Conservation (phyloP, 2,797 vertebrate species). For the Acestrorhynchus altus region DNA sequence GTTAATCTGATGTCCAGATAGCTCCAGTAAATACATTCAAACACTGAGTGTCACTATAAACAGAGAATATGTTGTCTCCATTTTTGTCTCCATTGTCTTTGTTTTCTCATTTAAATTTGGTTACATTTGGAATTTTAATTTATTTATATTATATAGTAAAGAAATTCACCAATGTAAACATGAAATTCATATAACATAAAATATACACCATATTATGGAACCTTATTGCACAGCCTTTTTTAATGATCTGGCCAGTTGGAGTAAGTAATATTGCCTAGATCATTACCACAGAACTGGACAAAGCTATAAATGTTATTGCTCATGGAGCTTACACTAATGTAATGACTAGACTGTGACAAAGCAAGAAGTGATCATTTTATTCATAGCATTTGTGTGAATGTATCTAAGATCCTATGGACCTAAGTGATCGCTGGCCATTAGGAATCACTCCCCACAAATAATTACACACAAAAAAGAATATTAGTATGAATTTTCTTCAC, state of each 20-base stretch:
- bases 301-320: neutral
- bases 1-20: neutral
- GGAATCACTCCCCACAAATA: too few relatives aligned
- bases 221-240: too few relatives aligned
- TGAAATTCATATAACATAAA: too few relatives aligned
- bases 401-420: too few relatives aligned
- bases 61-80: neutral
- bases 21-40: neutral
- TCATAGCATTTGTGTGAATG: neutral
- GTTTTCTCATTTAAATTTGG: too few relatives aligned
- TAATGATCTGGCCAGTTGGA: too few relatives aligned
- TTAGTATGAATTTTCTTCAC: too few relatives aligned
- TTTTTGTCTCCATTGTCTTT: neutral
- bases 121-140: too few relatives aligned
- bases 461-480: too few relatives aligned
- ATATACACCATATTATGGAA: too few relatives aligned
- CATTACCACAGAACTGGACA: neutral
- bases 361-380: constrained; percentile 1
- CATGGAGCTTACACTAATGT: neutral
- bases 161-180: too few relatives aligned
- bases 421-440: neutral
- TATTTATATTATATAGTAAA: too few relatives aligned
- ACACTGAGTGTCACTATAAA: neutral
- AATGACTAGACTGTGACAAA: neutral
- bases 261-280: neutral